Evolutionary conservation across 2,888 invertebrate genomes (phyloP), one percentile per base, ranked within the genome.

Genomic region (Philaethria dido): DNA sequence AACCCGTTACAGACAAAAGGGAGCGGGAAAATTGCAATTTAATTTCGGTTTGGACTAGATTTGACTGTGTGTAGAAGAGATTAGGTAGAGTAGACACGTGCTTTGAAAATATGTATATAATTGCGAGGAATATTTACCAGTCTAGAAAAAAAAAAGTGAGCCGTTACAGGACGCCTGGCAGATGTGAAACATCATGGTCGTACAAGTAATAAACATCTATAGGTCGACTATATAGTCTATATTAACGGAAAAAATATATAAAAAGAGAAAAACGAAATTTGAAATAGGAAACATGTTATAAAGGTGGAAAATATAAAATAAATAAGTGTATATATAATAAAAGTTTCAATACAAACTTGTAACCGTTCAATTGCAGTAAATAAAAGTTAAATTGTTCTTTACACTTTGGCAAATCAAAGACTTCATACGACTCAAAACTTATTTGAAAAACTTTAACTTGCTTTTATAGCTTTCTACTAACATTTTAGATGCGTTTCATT

Each of bases 11-110:
- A 13, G 22, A 47, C 20, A 47, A 47, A 22, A 47, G 11, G 47
- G 20, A 47, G 22, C 20, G 22, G 47, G 45, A 47, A 47, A 47
- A 47, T 47, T 47, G 22, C 47, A 47, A 22, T 47, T 47, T 47
- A 47, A 47, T 47, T 47, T 47, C 47, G 22, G 9, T 22, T 13
- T 2, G 20, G 47, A 45, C 20, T 45, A 5, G 45, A 18, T 8
- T 18, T 20, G 5, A 14, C 22, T 47, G 20, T 47, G 22, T 22
- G 47, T 22, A 22, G 20, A 22, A 13, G 11, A 16, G 22, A 47
- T 47, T 14, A 47, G n/a, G n/a, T n/a, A n/a, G 14, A 47, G 20
- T 18, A 8, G 18, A 47, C 47, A 45, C 16, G 18, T 47, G 18
- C 13, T 18, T 47, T 47, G 22, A 47, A 47, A 6, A 5, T 13